Evolutionary conservation across 92 coral and sea anemone genomes (phyloP).

Genomic region (Scolanthus callimorphus): DNA sequence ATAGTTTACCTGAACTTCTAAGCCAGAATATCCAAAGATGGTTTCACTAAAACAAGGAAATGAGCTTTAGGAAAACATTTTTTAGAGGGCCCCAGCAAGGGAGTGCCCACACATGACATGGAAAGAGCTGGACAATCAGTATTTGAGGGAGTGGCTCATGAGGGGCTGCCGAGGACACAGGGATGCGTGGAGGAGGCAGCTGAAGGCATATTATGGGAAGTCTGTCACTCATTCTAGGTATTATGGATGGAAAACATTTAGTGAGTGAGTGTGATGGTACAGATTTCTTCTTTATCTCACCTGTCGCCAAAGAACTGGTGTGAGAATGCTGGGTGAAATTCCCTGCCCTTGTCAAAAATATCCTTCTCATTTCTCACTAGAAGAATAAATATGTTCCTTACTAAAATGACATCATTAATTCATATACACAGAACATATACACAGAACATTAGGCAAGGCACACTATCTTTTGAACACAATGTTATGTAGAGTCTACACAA

Average conservation of each 20-base stretch:
- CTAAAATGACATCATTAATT: not conserved
- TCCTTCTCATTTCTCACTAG: slow-evolving; percentile 84
- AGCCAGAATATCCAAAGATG: slow-evolving; percentile 86
- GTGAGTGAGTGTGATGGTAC: no score
- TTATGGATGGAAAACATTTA: no score
- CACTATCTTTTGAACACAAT: not conserved
- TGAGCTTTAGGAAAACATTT: no score
- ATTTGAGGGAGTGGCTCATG: no score
- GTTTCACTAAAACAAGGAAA: slow-evolving; percentile 67
- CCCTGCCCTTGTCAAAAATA: slow-evolving; percentile 81
- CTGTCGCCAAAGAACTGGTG: slow-evolving; percentile 99
- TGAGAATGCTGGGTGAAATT: slow-evolving; percentile 76
- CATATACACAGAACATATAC: not conserved
- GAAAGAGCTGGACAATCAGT: no score
- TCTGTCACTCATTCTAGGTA: no score
- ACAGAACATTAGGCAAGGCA: no score
- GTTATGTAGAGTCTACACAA: not conserved
- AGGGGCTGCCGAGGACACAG: no score
- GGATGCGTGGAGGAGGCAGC: no score
- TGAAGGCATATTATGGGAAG: no score
- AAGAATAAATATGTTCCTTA: slow-evolving; percentile 1
- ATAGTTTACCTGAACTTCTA: slow-evolving; percentile 82
- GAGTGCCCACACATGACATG: no score
- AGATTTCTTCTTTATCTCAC: slow-evolving; percentile 28
- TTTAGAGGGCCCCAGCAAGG: no score